Percentiles rank a stretch among this genome's conserved stretches.
Conservation (phyloP, 2,797 vertebrate genomes). For the Oreochromis grahami region DNA sequence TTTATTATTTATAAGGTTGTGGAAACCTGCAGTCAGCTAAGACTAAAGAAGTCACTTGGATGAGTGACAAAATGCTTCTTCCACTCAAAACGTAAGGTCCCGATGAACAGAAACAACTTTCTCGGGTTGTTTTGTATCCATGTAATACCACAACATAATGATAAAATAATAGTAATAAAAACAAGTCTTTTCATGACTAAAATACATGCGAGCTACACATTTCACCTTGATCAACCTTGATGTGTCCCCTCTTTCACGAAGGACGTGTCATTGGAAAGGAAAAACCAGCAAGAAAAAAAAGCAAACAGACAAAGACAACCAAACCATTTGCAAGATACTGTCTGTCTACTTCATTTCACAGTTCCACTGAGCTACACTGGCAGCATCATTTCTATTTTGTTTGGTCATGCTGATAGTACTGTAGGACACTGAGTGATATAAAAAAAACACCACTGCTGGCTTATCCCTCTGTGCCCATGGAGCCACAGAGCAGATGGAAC, state of each 20-base stretch:
- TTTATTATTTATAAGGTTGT: neutral
- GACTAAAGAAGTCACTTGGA: neutral
- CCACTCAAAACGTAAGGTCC: neutral
- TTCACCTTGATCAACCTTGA: neutral
- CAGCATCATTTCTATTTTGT: neutral
- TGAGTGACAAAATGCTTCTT: neutral
- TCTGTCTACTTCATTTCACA: neutral
- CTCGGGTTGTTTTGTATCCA: neutral
- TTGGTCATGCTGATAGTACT: neutral
- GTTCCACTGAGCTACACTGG: neutral
- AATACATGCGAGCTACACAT: neutral
- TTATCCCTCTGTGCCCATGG: neutral
- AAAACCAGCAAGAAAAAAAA: neutral
- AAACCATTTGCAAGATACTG: neutral
- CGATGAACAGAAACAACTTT: accelerated
- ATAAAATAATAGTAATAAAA: neutral
- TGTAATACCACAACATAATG: neutral
- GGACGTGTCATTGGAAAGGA: neutral
- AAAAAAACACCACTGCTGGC: neutral
- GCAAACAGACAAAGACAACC: neutral
- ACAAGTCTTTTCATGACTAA: neutral
- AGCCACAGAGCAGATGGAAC: neutral
- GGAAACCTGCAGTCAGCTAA: neutral
- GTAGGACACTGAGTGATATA: neutral
- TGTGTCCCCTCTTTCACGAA: neutral